phyloP scores from a whole-genome alignment of 2,113 vertebrate species.

The Nothobranchius kuhntae region DNA sequence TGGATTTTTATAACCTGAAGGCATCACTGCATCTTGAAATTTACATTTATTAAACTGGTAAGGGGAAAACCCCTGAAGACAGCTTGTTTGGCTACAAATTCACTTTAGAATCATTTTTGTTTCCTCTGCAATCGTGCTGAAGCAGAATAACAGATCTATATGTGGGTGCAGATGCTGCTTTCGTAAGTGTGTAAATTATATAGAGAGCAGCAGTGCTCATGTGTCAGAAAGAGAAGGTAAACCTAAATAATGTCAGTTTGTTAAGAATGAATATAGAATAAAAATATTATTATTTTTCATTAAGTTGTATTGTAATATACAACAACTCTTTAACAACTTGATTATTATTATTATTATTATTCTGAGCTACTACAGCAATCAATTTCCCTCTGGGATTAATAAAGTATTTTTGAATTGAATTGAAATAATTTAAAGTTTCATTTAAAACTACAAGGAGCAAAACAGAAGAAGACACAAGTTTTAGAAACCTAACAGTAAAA shows the following conservation, averaged over 20 bases:
- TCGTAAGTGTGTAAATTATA: background rate
- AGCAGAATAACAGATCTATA: background rate
- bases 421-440: too few relatives aligned
- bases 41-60: background rate
- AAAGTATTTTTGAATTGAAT: too few relatives aligned
- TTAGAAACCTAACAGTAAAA: too few relatives aligned
- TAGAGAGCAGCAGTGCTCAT: background rate
- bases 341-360: too few relatives aligned
- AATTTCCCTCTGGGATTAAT: too few relatives aligned
- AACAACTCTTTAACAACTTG: too few relatives aligned
- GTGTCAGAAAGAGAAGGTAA: too few relatives aligned
- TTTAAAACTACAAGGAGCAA: too few relatives aligned
- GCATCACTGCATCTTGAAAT: background rate
- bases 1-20: background rate
- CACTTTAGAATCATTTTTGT: background rate
- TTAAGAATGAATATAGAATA: background rate
- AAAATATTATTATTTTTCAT: too few relatives aligned
- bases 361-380: too few relatives aligned
- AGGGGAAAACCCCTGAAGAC: background rate
- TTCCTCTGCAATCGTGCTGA: background rate
- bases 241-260: background rate
- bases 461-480: too few relatives aligned
- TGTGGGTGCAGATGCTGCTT: background rate
- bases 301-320: too few relatives aligned
- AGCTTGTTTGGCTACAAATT: background rate